Base-by-base conservation (phyloP, 1,140 invertebrate genomes). In the Lineus longissimus region DNA sequence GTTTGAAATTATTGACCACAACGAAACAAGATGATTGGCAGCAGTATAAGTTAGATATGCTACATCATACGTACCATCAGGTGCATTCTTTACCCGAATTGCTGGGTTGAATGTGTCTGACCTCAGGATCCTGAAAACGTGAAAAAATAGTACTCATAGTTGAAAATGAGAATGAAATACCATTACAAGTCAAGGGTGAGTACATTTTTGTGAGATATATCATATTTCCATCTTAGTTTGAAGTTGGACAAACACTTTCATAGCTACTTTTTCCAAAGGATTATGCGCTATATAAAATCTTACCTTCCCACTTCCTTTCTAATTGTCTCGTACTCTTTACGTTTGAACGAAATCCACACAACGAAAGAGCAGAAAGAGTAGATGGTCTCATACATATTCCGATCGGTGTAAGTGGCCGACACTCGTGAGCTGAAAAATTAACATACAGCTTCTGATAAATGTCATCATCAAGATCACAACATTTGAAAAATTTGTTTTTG, bases 71-170 rank as follows among this genome's bases (percentile, higher is more conserved):
- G 69, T 67, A 77, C 76, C 73, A 70, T 78, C 74, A 29, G 73
- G 70, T 25, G 74, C 71, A 72, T 75, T 76, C 58, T 80, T 80
- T 0, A 79, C 73, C 62, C 75, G 65, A 0, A 80, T 74, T 2
- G 76, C 77, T 56, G 77, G 77, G 66, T 80, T 81, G 55, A 81
- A 81, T 29, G 79, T 79, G 62, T 80, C 71, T 13, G 79, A 79
- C 54, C 79, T 60, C 41, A 81, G 61, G 63, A 80, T 73, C 66
- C 75, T 79, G 60, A 29, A 68, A 68, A 13, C n/a, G n/a, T n/a
- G n/a, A n/a, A n/a, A 43, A 43, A 23, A 33, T 45, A 60, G 33
- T 36, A 36, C 33, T 15, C 6, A 15, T 36, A 36, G 4, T 15
- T 36, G 33, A 7, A 36, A 7, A 36, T 36, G 33, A 36, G 6